A percentile compares a stretch with the other conserved stretches of the same genome.
phyloP scores from a whole-genome alignment of 2,888 invertebrate genomes.

The Caenorhabditis panamensis region DNA sequence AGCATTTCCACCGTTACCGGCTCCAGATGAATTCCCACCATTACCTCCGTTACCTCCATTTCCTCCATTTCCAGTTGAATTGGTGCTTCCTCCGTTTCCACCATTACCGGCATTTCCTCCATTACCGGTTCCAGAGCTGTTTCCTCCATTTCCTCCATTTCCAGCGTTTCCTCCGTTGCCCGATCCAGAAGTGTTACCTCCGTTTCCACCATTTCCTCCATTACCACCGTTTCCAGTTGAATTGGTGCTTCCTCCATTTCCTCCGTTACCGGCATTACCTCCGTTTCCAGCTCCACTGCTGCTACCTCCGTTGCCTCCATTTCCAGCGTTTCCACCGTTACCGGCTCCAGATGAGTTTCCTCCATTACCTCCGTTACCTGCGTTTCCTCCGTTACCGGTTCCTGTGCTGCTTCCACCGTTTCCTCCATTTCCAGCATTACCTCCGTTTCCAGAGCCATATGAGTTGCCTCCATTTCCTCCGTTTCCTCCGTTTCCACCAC shows the following conservation, averaged over 20 bases:
- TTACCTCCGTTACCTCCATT: not conserved
- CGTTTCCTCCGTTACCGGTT: slow-evolving; percentile 8
- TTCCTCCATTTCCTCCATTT: slow-evolving; percentile 1
- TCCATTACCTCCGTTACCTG: slow-evolving; percentile 6
- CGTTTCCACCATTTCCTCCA: slow-evolving; percentile 1
- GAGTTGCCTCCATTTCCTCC: slow-evolving; percentile 1
- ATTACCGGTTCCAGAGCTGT: not conserved
- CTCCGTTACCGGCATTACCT: not conserved
- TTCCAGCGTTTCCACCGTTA: slow-evolving; percentile 2
- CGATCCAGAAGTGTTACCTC: slow-evolving; percentile 4
- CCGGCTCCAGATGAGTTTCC: not conserved
- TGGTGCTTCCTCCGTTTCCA: not conserved
- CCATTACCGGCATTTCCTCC: not conserved
- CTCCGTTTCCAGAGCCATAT: not conserved
- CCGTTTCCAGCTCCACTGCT: not conserved
- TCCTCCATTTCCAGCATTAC: too few species aligned
- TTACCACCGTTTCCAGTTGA: slow-evolving; percentile 1
- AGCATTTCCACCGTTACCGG: not conserved
- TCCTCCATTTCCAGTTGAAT: not conserved
- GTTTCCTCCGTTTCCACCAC: slow-evolving; percentile 9
- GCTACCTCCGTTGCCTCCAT: slow-evolving; percentile 1
- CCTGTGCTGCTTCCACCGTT: slow-evolving; percentile 5
- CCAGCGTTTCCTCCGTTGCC: slow-evolving; percentile 10
- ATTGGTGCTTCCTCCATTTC: not conserved
- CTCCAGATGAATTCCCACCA: not conserved